A percentile compares a stretch with the other conserved stretches of the same genome.
phyloP scores from a whole-genome alignment of 1,140 invertebrate genomes.

The Drosophila arizonae region DNA sequence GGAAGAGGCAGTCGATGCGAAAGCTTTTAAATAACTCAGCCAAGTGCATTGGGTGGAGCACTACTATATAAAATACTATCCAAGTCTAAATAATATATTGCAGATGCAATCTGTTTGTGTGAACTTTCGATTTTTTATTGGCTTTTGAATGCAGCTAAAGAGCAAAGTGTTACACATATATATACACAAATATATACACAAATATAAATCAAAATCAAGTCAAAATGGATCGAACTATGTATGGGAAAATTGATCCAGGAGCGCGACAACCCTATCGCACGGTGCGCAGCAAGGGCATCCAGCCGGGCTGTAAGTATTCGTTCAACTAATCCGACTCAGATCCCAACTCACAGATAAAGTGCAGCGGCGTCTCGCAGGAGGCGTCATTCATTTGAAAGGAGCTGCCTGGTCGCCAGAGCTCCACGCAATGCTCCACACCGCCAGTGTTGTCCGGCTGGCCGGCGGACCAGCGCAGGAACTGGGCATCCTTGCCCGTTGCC shows the following conservation, averaged over 20 bases:
- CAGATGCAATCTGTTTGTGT: slow-evolving; percentile 14
- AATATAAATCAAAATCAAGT: background rate
- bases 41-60: slow-evolving; percentile 16
- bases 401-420: slow-evolving; percentile 32
- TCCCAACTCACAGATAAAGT: slow-evolving; percentile 34
- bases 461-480: slow-evolving; percentile 35
- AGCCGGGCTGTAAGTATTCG: slow-evolving; percentile 90
- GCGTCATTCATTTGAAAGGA: slow-evolving; percentile 44
- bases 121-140: slow-evolving; percentile 35
- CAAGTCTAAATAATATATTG: no score
- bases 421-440: slow-evolving; percentile 41
- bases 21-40: slow-evolving; percentile 45
- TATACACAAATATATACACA: slow-evolving; percentile 1
- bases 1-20: background rate
- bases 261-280: slow-evolving; percentile 91
- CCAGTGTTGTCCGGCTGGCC: slow-evolving; percentile 46
- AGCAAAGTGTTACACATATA: slow-evolving; percentile 19
- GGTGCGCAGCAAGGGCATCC: slow-evolving; percentile 89
- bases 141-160: slow-evolving; percentile 36
- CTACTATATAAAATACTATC: background rate
- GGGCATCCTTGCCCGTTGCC: slow-evolving; percentile 28
- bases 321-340: slow-evolving; percentile 4
- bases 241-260: slow-evolving; percentile 90
- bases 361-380: slow-evolving; percentile 14
- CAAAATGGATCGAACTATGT: slow-evolving; percentile 92